phyloP scores from a whole-genome alignment of 2,113 vertebrate species.

The Platichthys flesus region DNA sequence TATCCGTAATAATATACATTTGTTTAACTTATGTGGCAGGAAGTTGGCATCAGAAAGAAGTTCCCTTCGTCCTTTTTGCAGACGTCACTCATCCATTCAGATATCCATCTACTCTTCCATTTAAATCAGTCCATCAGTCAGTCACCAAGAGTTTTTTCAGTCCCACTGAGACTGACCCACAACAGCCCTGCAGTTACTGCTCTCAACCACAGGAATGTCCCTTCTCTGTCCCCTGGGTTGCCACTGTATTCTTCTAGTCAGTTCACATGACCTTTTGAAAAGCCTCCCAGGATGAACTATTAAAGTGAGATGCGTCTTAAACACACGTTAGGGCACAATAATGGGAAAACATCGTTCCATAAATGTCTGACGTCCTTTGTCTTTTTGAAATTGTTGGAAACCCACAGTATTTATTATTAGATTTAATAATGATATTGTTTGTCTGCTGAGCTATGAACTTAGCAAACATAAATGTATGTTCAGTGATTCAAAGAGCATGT shows the following conservation, averaged over 20 bases:
- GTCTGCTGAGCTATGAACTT: conserved; percentile 1
- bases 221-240: conserved; percentile 53
- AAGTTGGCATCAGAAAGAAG: neutral
- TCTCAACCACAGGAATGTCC: conserved; percentile 71
- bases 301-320: conserved; percentile 28
- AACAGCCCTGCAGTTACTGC: conserved; percentile 28
- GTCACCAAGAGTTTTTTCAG: conserved; percentile 30
- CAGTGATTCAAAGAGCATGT: conserved; percentile 3
- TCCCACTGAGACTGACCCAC: conserved; percentile 48
- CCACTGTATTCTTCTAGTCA: conserved; percentile 59
- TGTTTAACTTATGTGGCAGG: conserved; percentile 10
- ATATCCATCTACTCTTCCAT: neutral
- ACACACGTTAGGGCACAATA: conserved; percentile 15
- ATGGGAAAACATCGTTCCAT: neutral
- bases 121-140: conserved; percentile 48
- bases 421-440: conserved; percentile 1
- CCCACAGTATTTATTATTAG: neutral
- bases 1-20: neutral
- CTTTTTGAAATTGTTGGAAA: conserved; percentile 24
- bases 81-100: conserved; percentile 16
- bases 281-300: conserved; percentile 16
- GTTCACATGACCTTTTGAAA: conserved; percentile 75
- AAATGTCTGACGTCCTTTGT: neutral
- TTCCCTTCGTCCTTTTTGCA: neutral
- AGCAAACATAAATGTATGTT: neutral